Percentiles rank a stretch among this genome's conserved stretches.
phyloP scores from a whole-genome alignment of 2,888 invertebrate genomes.

The Campoplex capitator region DNA sequence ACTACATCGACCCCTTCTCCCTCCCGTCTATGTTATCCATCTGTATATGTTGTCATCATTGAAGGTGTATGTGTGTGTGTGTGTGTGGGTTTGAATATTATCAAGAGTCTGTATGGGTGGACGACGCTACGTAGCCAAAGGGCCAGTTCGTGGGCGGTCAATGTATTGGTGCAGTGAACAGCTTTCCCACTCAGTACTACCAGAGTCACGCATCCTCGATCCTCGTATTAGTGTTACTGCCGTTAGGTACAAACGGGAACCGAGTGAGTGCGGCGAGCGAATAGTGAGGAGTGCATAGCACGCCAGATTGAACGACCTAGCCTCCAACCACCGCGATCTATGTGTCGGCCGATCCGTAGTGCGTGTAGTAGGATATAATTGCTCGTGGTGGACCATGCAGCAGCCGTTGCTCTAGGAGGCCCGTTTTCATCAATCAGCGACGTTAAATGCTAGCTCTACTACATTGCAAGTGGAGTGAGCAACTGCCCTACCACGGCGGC shows the following conservation, averaged over 20 bases:
- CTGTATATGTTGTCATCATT: slow-evolving; percentile 31
- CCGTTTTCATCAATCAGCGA: slow-evolving; percentile 83
- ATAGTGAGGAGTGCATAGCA: slow-evolving; percentile 55
- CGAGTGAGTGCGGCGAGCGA: slow-evolving; percentile 60
- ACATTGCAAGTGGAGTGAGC: slow-evolving; percentile 49
- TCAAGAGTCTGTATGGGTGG: slow-evolving; percentile 18
- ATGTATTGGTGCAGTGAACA: slow-evolving; percentile 64
- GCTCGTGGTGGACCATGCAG: slow-evolving; percentile 78
- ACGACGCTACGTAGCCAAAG: slow-evolving; percentile 28
- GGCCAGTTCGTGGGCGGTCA: slow-evolving; percentile 34
- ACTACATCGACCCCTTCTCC: slow-evolving; percentile 48
- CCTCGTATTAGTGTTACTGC: slow-evolving; percentile 82
- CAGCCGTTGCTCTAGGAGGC: slow-evolving; percentile 80
- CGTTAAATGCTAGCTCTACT: slow-evolving; percentile 79
- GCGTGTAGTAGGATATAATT: slow-evolving; percentile 82
- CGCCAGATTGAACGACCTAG: slow-evolving; percentile 74
- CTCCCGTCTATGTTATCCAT: slow-evolving; percentile 17
- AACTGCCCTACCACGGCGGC: slow-evolving; percentile 36
- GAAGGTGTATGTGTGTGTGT: not conserved
- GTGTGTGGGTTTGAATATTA: slow-evolving; percentile 47
- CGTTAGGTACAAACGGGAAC: slow-evolving; percentile 71
- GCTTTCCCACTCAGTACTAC: slow-evolving; percentile 66
- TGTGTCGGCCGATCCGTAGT: slow-evolving; percentile 79
- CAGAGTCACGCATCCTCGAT: slow-evolving; percentile 80
- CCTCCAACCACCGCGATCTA: slow-evolving; percentile 79